These are phyloP conservation scores for Sphyrna mokarran DNA, from an alignment of 2,113 vertebrate species.

Conservation along the genomic window DNA sequence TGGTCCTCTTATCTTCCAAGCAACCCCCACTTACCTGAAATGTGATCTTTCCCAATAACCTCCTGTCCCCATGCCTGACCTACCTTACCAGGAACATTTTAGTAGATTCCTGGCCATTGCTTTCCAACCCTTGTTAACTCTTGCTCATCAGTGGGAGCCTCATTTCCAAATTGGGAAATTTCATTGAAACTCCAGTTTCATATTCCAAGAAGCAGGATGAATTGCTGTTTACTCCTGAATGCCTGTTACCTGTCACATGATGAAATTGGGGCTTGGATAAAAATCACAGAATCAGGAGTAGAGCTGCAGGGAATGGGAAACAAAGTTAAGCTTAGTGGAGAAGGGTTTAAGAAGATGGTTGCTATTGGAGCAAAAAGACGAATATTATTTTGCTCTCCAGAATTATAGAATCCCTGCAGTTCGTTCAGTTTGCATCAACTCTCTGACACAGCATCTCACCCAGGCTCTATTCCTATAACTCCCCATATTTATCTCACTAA, in stretches of 20 bases:
- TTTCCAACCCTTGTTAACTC: neutral
- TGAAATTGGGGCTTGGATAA: neutral
- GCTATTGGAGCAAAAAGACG: neutral
- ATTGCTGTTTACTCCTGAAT: neutral
- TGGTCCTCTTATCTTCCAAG: neutral
- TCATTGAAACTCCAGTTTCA: neutral
- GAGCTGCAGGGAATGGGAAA: neutral
- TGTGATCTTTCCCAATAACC: neutral
- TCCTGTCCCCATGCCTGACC: neutral
- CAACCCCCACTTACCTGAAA: neutral
- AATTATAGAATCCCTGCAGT: too few species aligned
- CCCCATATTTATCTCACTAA: too few species aligned
- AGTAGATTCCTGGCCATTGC: neutral
- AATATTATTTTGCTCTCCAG: neutral
- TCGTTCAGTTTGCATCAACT: too few species aligned
- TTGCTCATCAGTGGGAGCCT: neutral
- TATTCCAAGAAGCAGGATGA: neutral
- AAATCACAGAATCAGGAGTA: neutral
- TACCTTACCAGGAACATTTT: neutral
- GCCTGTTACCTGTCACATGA: neutral
- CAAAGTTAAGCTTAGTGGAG: neutral
- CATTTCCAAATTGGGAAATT: neutral
- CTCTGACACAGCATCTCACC: too few species aligned
- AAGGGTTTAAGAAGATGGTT: neutral
- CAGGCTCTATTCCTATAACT: too few species aligned